Evolutionary conservation across 2,888 invertebrate species (phyloP), one percentile per base, ranked within the genome.

Genomic region (Malthinus seriepunctatus): DNA sequence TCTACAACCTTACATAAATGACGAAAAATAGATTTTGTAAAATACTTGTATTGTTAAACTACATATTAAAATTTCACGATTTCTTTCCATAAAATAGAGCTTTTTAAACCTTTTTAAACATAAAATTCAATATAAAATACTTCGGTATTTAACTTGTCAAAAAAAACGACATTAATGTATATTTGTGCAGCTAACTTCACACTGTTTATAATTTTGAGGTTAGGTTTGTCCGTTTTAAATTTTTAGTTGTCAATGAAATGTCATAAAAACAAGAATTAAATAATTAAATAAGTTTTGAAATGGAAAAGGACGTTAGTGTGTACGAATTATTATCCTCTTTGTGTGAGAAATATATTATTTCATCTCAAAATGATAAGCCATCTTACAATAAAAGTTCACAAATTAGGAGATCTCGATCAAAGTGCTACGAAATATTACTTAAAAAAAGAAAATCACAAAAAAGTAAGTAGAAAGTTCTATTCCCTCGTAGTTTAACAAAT

Each of bases 251-350:
- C 38, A 38, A 23, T 23, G 23, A 23, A 23, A 23, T 51, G 39
- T 51, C 42, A 51, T 39, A 42, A 10, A 12, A n/a, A 37, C 32
- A 35, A 53, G 34, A 47, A 46, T 46, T 10, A 35, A 35, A 47
- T 12, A 32, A 23, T 15, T 42, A 42, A n/a, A 15, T 42, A 42
- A 12, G 2, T n/a, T 39, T 38, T 4, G 39, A 56, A 63, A 60
- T 60, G 60, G 52, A 56, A 10, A 50, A 33, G 9, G 33, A 51
- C 23, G 23, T 23, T 37, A 69, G 70, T 60, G 64, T 73, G 42
- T 70, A 68, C 53, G 60, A 64, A 60, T 71, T 78, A 64, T 67
- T 77, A 51, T 76, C 76, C 32, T 69, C 67, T 55, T 67, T 77
- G 53, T 76, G 77, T 64, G 74, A 74, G 59, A 71, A 70, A 62